phyloP scores from a whole-genome alignment of 2,113 vertebrate species.

The Actinemys pallida region DNA sequence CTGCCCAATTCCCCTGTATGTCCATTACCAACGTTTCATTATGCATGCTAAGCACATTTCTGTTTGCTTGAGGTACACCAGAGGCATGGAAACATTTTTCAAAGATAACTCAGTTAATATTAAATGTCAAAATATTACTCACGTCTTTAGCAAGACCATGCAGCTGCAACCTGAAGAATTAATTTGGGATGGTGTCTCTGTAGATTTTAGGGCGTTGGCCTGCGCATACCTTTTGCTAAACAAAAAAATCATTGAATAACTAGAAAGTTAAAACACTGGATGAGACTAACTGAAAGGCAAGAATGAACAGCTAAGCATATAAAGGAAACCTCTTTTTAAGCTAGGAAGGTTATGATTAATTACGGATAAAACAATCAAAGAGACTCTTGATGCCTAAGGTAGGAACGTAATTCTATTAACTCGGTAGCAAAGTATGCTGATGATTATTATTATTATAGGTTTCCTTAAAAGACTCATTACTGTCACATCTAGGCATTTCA shows the following conservation, averaged over 20 bases:
- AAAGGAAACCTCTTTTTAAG: conserved; percentile 67
- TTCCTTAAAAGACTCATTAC: conserved; percentile 6
- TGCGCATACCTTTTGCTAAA: conserved; percentile 70
- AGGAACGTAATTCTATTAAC: conserved; percentile 47
- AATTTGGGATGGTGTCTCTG: conserved; percentile 75
- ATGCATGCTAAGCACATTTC: conserved; percentile 79
- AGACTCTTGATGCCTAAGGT: conserved; percentile 63
- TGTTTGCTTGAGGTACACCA: conserved; percentile 78
- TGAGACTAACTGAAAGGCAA: conserved; percentile 62
- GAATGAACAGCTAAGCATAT: conserved; percentile 66
- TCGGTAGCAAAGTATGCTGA: conserved; percentile 48
- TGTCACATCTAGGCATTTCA: background rate
- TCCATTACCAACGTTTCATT: conserved; percentile 80
- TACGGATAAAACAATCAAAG: conserved; percentile 70
- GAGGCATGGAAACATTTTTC: conserved; percentile 81
- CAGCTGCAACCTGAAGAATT: conserved; percentile 80
- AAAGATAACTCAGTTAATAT: conserved; percentile 82
- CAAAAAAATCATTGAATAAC: conserved; percentile 64
- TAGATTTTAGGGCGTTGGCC: conserved; percentile 73
- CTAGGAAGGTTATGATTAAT: conserved; percentile 72
- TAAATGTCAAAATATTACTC: conserved; percentile 84
- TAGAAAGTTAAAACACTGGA: conserved; percentile 60
- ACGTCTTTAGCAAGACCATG: conserved; percentile 79
- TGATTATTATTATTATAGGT: conserved; percentile 14
- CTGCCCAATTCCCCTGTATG: conserved; percentile 71